Evolutionary conservation across 2,113 vertebrate genomes (phyloP).

Genomic region (Potamarius usumacintae): DNA sequence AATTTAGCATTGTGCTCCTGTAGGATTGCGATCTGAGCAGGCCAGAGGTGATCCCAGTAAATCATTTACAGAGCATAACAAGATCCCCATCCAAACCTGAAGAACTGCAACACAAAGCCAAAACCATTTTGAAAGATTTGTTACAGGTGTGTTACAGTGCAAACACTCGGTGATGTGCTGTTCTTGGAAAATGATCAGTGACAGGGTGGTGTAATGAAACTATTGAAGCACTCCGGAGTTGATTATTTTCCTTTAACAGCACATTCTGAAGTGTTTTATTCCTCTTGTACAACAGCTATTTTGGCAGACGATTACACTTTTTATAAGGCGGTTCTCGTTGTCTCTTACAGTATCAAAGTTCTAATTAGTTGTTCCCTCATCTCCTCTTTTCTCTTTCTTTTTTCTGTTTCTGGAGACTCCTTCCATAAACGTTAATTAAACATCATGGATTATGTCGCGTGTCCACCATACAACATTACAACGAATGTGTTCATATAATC

Average conservation of each 20-base stretch:
- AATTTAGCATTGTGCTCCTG: constrained; percentile 37
- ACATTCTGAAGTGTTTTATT: neutral
- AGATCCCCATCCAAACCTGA: constrained; percentile 45
- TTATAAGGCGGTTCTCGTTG: neutral
- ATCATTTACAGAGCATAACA: constrained; percentile 38
- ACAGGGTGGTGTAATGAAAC: neutral
- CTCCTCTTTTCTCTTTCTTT: neutral
- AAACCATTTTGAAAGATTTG: neutral
- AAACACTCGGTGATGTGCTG: neutral
- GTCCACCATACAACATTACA: neutral
- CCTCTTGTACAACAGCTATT: neutral
- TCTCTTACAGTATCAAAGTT: neutral
- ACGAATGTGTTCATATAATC: no score
- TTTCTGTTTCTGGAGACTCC: neutral
- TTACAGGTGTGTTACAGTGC: no score
- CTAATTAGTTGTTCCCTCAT: neutral
- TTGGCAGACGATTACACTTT: no score
- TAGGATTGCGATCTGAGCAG: constrained; percentile 34
- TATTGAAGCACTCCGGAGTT: neutral
- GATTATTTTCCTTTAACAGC: neutral
- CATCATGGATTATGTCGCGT: no score
- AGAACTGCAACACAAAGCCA: constrained; percentile 35
- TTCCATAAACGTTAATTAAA: neutral
- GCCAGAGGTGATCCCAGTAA: constrained; percentile 35
- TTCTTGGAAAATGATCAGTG: neutral